These are phyloP conservation scores for Parambassis ranga DNA, from an alignment of 2,797 vertebrate genomes.

Conservation along the genomic window DNA sequence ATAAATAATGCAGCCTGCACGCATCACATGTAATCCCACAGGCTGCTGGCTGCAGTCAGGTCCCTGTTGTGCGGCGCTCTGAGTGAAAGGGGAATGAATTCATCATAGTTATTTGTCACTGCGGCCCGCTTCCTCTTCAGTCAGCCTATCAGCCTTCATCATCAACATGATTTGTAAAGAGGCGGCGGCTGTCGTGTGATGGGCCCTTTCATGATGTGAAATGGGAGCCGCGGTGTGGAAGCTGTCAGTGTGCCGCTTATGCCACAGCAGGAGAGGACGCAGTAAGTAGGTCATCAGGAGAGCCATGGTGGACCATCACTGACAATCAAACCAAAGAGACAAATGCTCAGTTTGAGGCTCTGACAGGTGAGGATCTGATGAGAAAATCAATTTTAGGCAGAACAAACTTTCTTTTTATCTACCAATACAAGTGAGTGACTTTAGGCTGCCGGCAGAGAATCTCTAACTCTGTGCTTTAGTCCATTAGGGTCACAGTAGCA, in stretches of 20 bases:
- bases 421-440: no score
- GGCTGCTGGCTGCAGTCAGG: constrained; percentile 50
- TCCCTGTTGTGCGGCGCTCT: constrained; percentile 25
- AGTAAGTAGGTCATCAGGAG: constrained; percentile 54
- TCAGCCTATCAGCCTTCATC: constrained; percentile 68
- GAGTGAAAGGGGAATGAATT: constrained; percentile 57
- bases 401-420: no score
- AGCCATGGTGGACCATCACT: constrained; percentile 18
- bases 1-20: constrained; percentile 71
- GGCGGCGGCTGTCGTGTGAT: constrained; percentile 36
- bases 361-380: no score
- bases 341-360: no score
- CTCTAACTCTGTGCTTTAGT: no score
- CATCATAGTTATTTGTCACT: constrained; percentile 65
- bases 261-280: constrained; percentile 27
- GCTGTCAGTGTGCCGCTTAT: constrained; percentile 39
- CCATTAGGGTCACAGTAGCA: no score
- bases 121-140: constrained; percentile 47
- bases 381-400: no score
- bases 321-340: no score
- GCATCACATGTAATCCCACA: constrained; percentile 60
- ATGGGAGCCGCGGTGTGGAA: constrained; percentile 37
- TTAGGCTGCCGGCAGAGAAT: no score
- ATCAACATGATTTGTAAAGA: constrained; percentile 60
- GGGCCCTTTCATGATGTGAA: constrained; percentile 55